These are phyloP conservation scores for Ooceraea biroi DNA, from an alignment of 1,140 invertebrate species.

Conservation along the genomic window DNA sequence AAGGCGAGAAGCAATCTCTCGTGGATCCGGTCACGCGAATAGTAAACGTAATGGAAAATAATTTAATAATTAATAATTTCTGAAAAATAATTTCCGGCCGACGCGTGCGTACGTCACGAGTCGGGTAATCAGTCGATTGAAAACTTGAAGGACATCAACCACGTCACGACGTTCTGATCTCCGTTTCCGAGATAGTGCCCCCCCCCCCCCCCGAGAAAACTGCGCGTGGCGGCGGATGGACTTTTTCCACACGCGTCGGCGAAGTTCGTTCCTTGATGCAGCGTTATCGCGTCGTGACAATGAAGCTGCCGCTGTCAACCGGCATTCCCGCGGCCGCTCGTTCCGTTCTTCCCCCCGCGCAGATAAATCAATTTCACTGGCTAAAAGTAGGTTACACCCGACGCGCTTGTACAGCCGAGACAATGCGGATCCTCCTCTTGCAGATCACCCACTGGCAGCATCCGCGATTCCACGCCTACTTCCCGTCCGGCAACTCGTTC, in stretches of 20 bases:
- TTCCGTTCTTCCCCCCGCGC: not conserved
- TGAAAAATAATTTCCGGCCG: conserved; percentile 45
- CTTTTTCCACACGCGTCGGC: conserved; percentile 18
- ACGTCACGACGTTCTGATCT: conserved; percentile 46
- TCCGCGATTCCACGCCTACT: conserved; percentile 98
- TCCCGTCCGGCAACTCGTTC: conserved; percentile 97
- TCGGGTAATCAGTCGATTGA: conserved; percentile 27
- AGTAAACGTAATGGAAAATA: conserved; percentile 19
- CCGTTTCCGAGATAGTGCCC: conserved; percentile 23
- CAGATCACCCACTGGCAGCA: conserved; percentile 98
- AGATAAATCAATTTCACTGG: conserved; percentile 53
- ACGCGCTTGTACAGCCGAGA: not conserved
- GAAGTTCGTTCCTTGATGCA: conserved; percentile 43
- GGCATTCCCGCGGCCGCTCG: conserved; percentile 20
- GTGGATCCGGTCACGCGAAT: conserved; percentile 2
- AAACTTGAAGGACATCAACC: conserved; percentile 44
- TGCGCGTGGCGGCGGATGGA: not conserved
- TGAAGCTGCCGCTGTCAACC: conserved; percentile 25
- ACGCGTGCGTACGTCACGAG: not conserved
- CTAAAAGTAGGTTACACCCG: conserved; percentile 47
- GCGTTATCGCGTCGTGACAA: conserved; percentile 49
- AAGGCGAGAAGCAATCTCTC: not conserved
- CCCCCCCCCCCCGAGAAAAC: conserved; percentile 8
- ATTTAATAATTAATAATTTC: too few species aligned
- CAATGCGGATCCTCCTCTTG: conserved; percentile 64